Percentiles rank a stretch among this genome's conserved stretches.
These are phyloP conservation scores for Leucozona laternaria DNA, from an alignment of 2,888 invertebrate genomes.

Conservation along the genomic window DNA sequence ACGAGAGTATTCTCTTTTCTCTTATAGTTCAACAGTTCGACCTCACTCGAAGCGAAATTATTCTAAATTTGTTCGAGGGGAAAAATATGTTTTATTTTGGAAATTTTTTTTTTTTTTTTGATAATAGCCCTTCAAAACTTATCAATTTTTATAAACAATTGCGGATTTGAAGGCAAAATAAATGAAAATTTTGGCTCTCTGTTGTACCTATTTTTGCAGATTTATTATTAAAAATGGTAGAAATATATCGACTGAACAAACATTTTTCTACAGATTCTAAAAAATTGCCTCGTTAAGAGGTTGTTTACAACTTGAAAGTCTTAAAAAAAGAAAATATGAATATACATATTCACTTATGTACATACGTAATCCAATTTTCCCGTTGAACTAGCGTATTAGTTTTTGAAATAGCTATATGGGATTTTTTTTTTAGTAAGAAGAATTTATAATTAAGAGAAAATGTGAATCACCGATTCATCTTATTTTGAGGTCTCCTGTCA, in stretches of 20 bases:
- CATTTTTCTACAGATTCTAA: background rate
- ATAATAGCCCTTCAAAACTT: conserved; percentile 42
- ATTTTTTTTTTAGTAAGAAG: no score
- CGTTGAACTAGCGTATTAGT: background rate
- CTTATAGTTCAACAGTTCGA: conserved; percentile 43
- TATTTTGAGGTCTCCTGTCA: no score
- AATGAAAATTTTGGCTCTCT: background rate
- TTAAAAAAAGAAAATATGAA: background rate
- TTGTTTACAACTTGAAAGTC: background rate
- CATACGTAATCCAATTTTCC: background rate
- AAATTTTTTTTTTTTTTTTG: background rate
- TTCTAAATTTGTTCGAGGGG: conserved; percentile 11
- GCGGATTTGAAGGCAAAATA: background rate
- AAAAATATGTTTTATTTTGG: conserved; percentile 32
- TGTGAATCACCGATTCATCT: no score
- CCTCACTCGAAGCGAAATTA: conserved; percentile 68
- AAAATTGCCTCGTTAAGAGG: background rate
- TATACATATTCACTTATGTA: background rate
- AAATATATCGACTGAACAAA: background rate
- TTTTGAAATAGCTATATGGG: no score
- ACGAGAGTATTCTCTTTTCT: conserved; percentile 40
- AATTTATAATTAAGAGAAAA: no score
- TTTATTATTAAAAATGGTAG: background rate
- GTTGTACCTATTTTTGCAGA: background rate
- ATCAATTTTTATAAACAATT: background rate